Percentiles rank a stretch among this genome's conserved stretches.
These are phyloP conservation scores for Austrofundulus limnaeus DNA, from an alignment of 2,113 vertebrate genomes.

Conservation along the genomic window DNA sequence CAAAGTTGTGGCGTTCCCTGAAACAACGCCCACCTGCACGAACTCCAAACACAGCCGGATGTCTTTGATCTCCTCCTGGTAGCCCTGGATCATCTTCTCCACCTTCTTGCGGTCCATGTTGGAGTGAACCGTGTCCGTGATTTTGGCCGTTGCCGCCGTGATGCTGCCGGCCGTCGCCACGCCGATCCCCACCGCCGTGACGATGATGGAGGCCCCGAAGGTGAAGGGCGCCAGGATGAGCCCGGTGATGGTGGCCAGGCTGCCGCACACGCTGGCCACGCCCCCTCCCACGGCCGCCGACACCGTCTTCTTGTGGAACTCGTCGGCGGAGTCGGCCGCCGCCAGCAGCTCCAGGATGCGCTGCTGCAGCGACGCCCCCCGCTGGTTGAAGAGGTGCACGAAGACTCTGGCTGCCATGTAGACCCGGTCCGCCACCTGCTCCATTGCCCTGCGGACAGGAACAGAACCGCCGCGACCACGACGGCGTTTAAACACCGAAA, in stretches of 20 bases:
- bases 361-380: constrained; percentile 62
- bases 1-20: no score
- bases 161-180: constrained; percentile 80
- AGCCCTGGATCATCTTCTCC: constrained; percentile 78
- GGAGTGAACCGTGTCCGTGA: constrained; percentile 76
- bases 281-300: constrained; percentile 72
- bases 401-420: constrained; percentile 78
- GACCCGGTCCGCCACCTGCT: constrained; percentile 74
- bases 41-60: constrained; percentile 74
- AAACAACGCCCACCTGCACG: constrained; percentile 66
- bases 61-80: constrained; percentile 71
- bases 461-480: not conserved
- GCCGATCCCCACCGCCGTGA: constrained; percentile 77
- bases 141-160: constrained; percentile 77
- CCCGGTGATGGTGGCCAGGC: constrained; percentile 77
- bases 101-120: constrained; percentile 78
- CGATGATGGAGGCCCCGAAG: constrained; percentile 74
- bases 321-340: constrained; percentile 66
- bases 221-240: constrained; percentile 79
- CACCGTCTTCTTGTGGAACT: constrained; percentile 72
- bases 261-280: constrained; percentile 75
- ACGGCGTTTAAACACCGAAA: not conserved
- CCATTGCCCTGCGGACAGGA: constrained; percentile 57
- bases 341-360: constrained; percentile 69
- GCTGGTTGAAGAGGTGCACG: constrained; percentile 74